Evolutionary conservation across 2,797 vertebrate species (phyloP), one percentile per base, ranked within the genome.

Genomic region (Cyclopterus lumpus): DNA sequence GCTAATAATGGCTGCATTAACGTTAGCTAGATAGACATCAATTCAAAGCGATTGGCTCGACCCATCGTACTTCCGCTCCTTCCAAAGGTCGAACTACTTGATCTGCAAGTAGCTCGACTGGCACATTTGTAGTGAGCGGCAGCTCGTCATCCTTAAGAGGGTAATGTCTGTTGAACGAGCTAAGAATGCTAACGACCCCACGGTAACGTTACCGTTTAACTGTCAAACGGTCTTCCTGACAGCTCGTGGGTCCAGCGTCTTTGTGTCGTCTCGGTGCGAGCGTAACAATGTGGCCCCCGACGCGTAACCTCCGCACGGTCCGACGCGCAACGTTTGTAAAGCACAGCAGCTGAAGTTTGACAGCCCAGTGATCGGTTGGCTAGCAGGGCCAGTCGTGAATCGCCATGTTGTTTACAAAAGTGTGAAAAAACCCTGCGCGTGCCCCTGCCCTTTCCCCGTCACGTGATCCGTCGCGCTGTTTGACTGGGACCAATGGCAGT

Each of bases 381-480:
- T 83, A 82, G 26, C 78, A 64, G 75, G 44, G 71, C 62, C 66
- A 80, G 74, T 84, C 77, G 55, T 79, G 78, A 71, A 77, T 70
- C 93, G 94, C 95, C 94, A 95, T 96, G 93, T 95, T 96, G 94
- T 95, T 95, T 95, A 95, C 95, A 90, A 90, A 91, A 89, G 36
- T 86, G 83, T 79, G 69, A 74, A 81, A 82, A 88, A 84, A 77
- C 34, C 64, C 81, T 90, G 85, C 86, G 78, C 84, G 73, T 89
- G 75, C 74, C 80, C 82, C 81, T 68, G 60, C 34, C 59, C 73
- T 73, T 28, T 82, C 60, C 2, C 26, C 20, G 84, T 91, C 90
- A 92, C 80, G 85, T 92, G 84, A 81, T 15, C 70, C 2, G 18
- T 28, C 8, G 26, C 8, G 15, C 16, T 5, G 34, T 34, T 18